Evolutionary conservation across 1,140 invertebrate genomes (phyloP).

Genomic region (Anadara kagoshimensis): DNA sequence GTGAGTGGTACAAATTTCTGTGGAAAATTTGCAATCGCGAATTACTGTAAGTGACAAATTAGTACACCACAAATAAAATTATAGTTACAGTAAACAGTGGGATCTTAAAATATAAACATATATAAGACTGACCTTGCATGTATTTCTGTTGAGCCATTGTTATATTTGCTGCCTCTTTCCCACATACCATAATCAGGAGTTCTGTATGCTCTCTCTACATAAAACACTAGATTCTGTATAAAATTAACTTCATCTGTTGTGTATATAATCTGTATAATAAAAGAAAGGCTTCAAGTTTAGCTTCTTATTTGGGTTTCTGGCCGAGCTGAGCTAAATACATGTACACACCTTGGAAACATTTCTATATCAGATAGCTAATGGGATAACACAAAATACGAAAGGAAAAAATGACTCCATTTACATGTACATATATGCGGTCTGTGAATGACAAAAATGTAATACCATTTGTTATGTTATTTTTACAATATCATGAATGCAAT

Average conservation of each 20-base stretch:
- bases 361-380: neutral
- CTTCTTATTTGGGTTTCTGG: neutral
- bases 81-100: neutral
- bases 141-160: constrained; percentile 97
- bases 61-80: neutral
- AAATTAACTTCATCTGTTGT: constrained; percentile 99
- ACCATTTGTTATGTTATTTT: no score
- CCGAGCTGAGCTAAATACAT: neutral
- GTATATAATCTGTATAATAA: constrained; percentile 91
- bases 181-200: constrained; percentile 99
- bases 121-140: constrained; percentile 87
- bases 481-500: no score
- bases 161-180: constrained; percentile 98
- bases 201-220: constrained; percentile 98
- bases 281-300: neutral
- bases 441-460: neutral
- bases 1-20: no score
- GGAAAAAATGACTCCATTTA: no score
- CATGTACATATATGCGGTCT: no score
- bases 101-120: neutral
- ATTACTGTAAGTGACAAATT: neutral
- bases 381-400: no score
- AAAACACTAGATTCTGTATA: constrained; percentile 99
- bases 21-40: no score
- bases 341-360: neutral